Conservation (phyloP, 2,797 vertebrate species). For the Ataeniobius toweri region DNA sequence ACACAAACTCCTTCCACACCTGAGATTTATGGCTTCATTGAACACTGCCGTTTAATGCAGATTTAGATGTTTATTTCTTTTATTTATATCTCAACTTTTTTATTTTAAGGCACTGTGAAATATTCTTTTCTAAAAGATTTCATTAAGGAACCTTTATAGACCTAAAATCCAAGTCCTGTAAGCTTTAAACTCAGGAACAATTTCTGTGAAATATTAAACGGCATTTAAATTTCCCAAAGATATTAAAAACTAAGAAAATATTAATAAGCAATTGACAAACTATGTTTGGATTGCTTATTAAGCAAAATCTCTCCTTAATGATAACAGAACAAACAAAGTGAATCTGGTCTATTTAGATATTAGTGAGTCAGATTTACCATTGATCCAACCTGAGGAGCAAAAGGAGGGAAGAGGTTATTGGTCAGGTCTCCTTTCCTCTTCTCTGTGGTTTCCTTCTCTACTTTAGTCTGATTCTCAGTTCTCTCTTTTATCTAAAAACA, state of each 20-base stretch:
- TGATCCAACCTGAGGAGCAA: conserved; percentile 18
- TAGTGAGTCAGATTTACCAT: conserved; percentile 29
- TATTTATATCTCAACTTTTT: no score
- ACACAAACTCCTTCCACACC: no score
- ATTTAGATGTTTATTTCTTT: no score
- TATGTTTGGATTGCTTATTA: no score
- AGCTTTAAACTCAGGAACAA: no score
- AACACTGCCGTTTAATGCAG: no score
- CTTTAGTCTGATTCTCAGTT: background rate
- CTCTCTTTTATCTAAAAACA: conserved; percentile 31
- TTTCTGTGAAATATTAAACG: background rate
- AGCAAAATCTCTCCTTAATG: background rate
- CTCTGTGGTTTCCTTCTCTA: conserved; percentile 7
- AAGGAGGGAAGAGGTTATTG: conserved; percentile 42
- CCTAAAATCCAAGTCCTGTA: no score
- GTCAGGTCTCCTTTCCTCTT: conserved; percentile 37
- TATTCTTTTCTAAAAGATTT: no score
- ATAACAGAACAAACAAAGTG: background rate
- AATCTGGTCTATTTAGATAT: background rate
- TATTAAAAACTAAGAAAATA: background rate
- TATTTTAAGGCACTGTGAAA: no score
- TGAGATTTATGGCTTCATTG: no score
- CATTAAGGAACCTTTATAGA: no score
- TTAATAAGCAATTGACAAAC: background rate
- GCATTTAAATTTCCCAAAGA: background rate